Base-by-base conservation (phyloP, 2,888 invertebrate genomes). In the Polydrusus tereticollis region DNA sequence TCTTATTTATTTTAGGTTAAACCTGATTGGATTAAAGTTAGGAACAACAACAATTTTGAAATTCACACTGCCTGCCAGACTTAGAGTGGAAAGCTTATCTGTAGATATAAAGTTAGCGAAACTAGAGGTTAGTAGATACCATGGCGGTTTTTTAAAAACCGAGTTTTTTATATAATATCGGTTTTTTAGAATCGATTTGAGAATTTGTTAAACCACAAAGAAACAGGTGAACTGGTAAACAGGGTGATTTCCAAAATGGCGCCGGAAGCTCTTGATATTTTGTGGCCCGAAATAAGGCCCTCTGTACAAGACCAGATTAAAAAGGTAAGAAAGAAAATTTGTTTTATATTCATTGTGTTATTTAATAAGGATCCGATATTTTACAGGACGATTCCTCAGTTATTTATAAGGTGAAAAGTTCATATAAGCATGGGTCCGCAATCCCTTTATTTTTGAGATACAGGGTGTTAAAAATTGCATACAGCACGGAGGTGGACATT, bases 201-300 rank as follows among this genome's bases (percentile, higher is more conserved):
- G 16, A 84, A 84, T 69, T 76, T 86, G 21, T 84, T 86, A 83
- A 81, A 82, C 38, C 83, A 85, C 64, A 80, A 81, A 57, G 81
- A 83, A 75, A 75, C 81, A 6, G 85, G 83, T 14, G 80, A 81
- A 4, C 76, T 86, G 50, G 82, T 85, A 65, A 86, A 86, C 72
- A 85, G 82, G 73, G 84, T 84, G 0, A 83, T 86, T 65, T 82
- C 84, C 18, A 78, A 79, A 63, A 75, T 86, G 73, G 84, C 84
- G 14, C 86, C 86, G 21, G 83, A 84, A 77, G 85, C 83, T 26
- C 74, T 86, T 29, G 83, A 85, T 59, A 83, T 83, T 59, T 75
- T 86, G n/a, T 86, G 86, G 86, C 85, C 85, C 1, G 84, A 85
- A 76, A 79, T 86, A 12, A 84, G 83, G 75, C 80, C 81, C 14